Conservation (phyloP, 2,888 invertebrate genomes). For the Dexiosoma caninum region DNA sequence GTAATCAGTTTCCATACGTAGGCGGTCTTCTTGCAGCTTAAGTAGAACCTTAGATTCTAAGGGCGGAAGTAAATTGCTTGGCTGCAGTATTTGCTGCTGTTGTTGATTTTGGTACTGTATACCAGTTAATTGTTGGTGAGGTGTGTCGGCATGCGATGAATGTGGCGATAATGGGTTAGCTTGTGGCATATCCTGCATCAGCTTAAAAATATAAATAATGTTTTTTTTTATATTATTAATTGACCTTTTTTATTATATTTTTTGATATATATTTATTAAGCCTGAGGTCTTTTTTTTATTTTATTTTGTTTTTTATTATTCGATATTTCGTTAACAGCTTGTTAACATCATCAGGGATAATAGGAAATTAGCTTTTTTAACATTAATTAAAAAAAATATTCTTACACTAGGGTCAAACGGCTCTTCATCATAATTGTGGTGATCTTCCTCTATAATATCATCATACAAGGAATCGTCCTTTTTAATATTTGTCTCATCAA, state of each 20-base stretch:
- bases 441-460: constrained; percentile 67
- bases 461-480: constrained; percentile 65
- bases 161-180: constrained; percentile 65
- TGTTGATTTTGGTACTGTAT: constrained; percentile 37
- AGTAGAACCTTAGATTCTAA: constrained; percentile 59
- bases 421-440: constrained; percentile 62
- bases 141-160: constrained; percentile 59
- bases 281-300: too few species aligned
- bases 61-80: constrained; percentile 42
- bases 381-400: neutral
- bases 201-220: constrained; percentile 18
- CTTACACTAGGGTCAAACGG: constrained; percentile 65
- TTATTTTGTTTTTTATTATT: too few species aligned
- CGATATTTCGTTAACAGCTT: too few species aligned
- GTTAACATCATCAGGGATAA: too few species aligned
- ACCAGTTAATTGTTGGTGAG: constrained; percentile 8
- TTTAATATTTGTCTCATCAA: constrained; percentile 61
- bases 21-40: constrained; percentile 67
- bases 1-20: constrained; percentile 71
- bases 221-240: neutral
- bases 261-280: too few species aligned
- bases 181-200: constrained; percentile 56
- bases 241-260: too few species aligned
- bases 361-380: neutral
- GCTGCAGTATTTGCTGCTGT: constrained; percentile 14